Percentiles rank a stretch among this genome's conserved stretches.
Evolutionary conservation across 2,113 vertebrate genomes (phyloP).

Genomic region (Microcebus tavaratra): DNA sequence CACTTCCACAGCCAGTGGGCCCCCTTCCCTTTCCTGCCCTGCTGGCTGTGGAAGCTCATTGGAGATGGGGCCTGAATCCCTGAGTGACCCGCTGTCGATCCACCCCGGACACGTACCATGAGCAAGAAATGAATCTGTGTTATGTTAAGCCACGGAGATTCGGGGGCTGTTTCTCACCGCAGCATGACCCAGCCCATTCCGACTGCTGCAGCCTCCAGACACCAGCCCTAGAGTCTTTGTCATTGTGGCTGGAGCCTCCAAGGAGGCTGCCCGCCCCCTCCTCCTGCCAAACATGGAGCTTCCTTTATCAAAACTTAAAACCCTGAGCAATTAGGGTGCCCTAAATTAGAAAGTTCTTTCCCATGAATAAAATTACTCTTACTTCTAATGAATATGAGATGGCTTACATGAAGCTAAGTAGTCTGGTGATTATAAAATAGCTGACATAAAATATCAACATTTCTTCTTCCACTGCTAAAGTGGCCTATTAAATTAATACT

Average conservation of each 20-base stretch:
- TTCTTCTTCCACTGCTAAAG: slow-evolving; percentile 58
- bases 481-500: slow-evolving; percentile 61
- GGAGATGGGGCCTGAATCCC: not conserved
- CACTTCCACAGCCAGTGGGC: not conserved
- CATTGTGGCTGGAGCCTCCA: not conserved
- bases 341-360: slow-evolving; percentile 64
- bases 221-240: not conserved
- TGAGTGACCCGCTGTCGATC: not conserved
- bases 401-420: slow-evolving; percentile 69
- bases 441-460: slow-evolving; percentile 62
- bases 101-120: accelerated
- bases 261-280: not conserved
- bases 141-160: not conserved
- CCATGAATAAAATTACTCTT: slow-evolving; percentile 66
- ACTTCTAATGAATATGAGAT: slow-evolving; percentile 71
- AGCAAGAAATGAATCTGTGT: not conserved
- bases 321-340: slow-evolving; percentile 59
- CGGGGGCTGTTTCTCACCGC: not conserved
- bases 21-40: too few relatives aligned
- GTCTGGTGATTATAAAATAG: slow-evolving; percentile 66
- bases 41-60: not conserved
- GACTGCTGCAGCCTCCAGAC: not conserved
- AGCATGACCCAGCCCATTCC: not conserved
- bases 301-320: slow-evolving; percentile 58
- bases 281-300: not conserved